Percentiles rank a stretch among this genome's conserved stretches.
Evolutionary conservation across 2,797 vertebrate species (phyloP).

Genomic region (Galagoides demidoff): DNA sequence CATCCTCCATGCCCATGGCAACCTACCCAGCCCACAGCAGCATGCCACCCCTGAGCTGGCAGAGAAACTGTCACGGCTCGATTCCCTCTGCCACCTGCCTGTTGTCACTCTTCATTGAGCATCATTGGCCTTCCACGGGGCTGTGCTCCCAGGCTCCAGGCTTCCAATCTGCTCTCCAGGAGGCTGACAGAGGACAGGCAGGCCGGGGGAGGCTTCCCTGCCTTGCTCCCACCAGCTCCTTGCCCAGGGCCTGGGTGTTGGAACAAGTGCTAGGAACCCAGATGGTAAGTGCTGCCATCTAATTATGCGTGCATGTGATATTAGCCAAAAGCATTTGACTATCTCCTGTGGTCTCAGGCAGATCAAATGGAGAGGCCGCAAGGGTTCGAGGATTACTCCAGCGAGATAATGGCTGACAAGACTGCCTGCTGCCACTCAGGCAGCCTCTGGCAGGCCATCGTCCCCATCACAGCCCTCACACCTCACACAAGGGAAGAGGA

Average conservation of each 20-base stretch:
- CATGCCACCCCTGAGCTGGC: constrained; percentile 60
- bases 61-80: background rate
- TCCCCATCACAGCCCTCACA: background rate
- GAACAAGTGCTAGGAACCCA: constrained; percentile 72
- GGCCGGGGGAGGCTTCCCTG: constrained; percentile 52
- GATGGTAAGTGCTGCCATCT: constrained; percentile 76
- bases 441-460: background rate
- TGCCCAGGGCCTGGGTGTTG: constrained; percentile 62
- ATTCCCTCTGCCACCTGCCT: constrained; percentile 71
- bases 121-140: constrained; percentile 7
- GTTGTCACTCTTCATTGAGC: constrained; percentile 70
- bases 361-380: constrained; percentile 69
- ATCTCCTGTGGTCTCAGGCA: constrained; percentile 52
- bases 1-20: constrained; percentile 68
- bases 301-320: constrained; percentile 57
- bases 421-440: constrained; percentile 52
- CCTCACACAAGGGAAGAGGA: background rate
- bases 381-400: constrained; percentile 60
- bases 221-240: constrained; percentile 42
- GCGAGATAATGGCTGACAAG: constrained; percentile 63
- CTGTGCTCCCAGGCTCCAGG: constrained; percentile 57
- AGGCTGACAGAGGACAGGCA: constrained; percentile 46
- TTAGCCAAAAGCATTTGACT: constrained; percentile 75
- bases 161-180: constrained; percentile 74
- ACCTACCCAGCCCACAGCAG: constrained; percentile 38